Evolutionary conservation across 1,140 invertebrate species (phyloP).

Genomic region (Hyphantria cunea): DNA sequence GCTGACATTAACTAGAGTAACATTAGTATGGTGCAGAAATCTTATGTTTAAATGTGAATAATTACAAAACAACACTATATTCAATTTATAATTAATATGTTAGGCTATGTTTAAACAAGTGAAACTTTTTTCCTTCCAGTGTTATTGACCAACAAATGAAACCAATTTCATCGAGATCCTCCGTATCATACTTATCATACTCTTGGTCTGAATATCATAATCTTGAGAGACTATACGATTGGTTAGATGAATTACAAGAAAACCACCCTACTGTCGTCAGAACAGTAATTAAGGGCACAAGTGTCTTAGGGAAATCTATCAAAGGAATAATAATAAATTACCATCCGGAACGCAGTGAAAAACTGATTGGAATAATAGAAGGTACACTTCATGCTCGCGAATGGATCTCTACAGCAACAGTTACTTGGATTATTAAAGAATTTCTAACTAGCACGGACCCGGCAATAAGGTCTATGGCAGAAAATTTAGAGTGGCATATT

Average conservation of each 20-base stretch:
- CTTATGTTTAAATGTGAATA: too few species aligned
- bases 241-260: slow-evolving; percentile 72
- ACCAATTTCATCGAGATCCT: slow-evolving; percentile 28
- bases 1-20: too few species aligned
- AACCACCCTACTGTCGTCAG: slow-evolving; percentile 74
- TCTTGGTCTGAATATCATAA: slow-evolving; percentile 76
- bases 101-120: neutral
- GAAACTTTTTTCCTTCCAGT: slow-evolving; percentile 40
- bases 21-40: too few species aligned
- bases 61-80: too few species aligned
- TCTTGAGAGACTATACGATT: slow-evolving; percentile 75
- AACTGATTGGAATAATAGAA: slow-evolving; percentile 74
- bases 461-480: slow-evolving; percentile 79
- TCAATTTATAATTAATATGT: too few species aligned
- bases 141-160: slow-evolving; percentile 57
- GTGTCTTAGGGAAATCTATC: slow-evolving; percentile 85
- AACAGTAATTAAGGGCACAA: slow-evolving; percentile 81
- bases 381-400: slow-evolving; percentile 89
- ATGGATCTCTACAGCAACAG: slow-evolving; percentile 89
- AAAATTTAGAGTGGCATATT: slow-evolving; percentile 84
- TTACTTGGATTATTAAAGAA: slow-evolving; percentile 87
- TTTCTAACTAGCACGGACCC: slow-evolving; percentile 82
- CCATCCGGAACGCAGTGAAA: slow-evolving; percentile 48
- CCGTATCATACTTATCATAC: slow-evolving; percentile 44
- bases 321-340: slow-evolving; percentile 85